Percentiles rank a stretch among this genome's conserved stretches.
phyloP scores from a whole-genome alignment of 1,140 invertebrate genomes.

The Platorchestia sp. region DNA sequence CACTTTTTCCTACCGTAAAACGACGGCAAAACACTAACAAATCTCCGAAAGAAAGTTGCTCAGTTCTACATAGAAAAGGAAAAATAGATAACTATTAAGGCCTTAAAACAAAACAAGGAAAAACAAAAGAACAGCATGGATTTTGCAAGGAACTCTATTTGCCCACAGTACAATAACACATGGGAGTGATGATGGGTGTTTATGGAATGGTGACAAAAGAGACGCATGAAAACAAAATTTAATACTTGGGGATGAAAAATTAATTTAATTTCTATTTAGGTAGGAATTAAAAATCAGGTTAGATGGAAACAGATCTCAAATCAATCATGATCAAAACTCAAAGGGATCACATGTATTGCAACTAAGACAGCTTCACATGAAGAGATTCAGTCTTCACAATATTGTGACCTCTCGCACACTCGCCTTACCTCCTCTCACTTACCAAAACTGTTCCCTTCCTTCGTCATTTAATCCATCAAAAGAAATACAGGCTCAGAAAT shows the following conservation, averaged over 20 bases:
- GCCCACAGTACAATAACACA: neutral
- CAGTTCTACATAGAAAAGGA: neutral
- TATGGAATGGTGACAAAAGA: neutral
- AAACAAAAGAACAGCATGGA: neutral
- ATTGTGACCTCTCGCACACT: neutral
- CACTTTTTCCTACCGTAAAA: neutral
- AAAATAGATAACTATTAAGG: neutral
- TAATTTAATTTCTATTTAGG: neutral
- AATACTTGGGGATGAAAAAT: neutral
- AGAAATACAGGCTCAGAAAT: neutral
- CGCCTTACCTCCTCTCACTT: slow-evolving; percentile 19
- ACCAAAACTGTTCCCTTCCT: neutral
- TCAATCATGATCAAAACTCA: slow-evolving; percentile 11
- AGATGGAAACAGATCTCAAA: slow-evolving; percentile 24
- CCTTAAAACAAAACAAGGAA: neutral
- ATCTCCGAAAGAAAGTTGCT: neutral
- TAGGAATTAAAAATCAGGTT: slow-evolving; percentile 19
- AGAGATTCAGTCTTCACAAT: neutral
- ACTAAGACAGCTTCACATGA: neutral
- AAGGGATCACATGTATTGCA: neutral
- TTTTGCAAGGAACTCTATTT: neutral
- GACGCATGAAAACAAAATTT: neutral
- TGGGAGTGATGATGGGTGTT: neutral
- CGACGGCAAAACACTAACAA: neutral
- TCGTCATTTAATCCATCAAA: neutral